Evolutionary conservation across 2,113 vertebrate species (phyloP), one percentile per base, ranked within the genome.

Genomic region (Sialia sialis): DNA sequence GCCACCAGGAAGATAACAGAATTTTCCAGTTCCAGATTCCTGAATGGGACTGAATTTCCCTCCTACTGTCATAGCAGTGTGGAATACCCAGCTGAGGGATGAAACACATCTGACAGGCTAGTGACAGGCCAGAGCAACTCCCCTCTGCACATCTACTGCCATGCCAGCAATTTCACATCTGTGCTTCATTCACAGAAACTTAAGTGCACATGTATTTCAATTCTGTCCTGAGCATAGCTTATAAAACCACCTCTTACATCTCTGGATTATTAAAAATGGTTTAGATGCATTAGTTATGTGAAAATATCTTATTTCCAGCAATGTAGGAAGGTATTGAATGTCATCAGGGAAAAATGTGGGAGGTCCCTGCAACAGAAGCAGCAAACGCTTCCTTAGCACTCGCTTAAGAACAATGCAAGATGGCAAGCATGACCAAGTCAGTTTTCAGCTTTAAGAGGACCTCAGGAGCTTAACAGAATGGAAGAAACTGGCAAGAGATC

Each of bases 161-260:
- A 26, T 17, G n/a, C 43, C 79, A 90, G 39, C 76, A 68, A 25
- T 19, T 75, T 29, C 74, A 66, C 6, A 25, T 36, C 11, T 27
- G 29, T 2, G 7, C 13, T 84, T 51, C 10, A 15, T 32, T 36
- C 55, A 60, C 39, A 34, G 39, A 29, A 73, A 55, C 10, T 34
- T 8, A 43, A 64, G 5, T 6, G 10, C 66, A 62, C 0, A 0
- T 20, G 5, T 30, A 26, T 22, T 70, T 55, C 76, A 72, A 27
- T 48, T 67, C 32, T 30, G 27, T 29, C 36, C 17, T 15, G 11
- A 10, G 13, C 7, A 5, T 9, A 11, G 14, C 62, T 80, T 52
- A 48, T 18, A 46, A 38, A 74, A 43, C 29, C 30, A 48, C 8
- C 30, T 73, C 54, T 60, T 10, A 54, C 5, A 55, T 5, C 27